Conservation (phyloP, 2,888 invertebrate genomes). For the Hofmannophila pseudospretella region DNA sequence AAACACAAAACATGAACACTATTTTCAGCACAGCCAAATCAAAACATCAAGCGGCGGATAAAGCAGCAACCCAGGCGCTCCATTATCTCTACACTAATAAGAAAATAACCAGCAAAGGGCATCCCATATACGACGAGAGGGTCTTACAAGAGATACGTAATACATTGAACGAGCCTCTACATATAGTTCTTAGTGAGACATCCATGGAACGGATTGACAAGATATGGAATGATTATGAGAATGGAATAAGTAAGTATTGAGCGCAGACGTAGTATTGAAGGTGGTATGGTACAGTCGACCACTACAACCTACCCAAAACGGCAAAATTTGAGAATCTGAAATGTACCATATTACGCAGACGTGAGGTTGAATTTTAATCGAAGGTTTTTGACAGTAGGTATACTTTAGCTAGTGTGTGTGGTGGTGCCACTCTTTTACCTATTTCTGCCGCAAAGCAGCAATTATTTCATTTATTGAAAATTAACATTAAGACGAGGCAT, state of each 20-base stretch:
- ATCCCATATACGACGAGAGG: conserved; percentile 64
- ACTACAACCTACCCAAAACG: too few relatives aligned
- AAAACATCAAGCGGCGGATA: conserved; percentile 74
- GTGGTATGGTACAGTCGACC: too few relatives aligned
- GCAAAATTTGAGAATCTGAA: too few relatives aligned
- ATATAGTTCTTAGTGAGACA: conserved; percentile 41
- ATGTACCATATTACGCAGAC: too few relatives aligned
- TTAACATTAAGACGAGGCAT: too few relatives aligned
- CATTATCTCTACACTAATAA: conserved; percentile 70
- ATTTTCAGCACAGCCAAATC: conserved; percentile 55
- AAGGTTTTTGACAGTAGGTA: too few relatives aligned
- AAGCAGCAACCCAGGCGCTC: conserved; percentile 73
- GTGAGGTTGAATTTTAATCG: too few relatives aligned
- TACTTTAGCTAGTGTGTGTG: too few relatives aligned
- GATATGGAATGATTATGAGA: conserved; percentile 62
- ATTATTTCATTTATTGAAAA: too few relatives aligned
- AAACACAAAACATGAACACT: not conserved
- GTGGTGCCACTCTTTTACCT: too few relatives aligned
- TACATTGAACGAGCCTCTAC: conserved; percentile 41
- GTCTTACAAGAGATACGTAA: conserved; percentile 47
- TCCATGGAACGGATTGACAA: conserved; percentile 50
- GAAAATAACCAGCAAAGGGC: conserved; percentile 62
- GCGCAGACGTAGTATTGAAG: too few relatives aligned
- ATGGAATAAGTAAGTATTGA: conserved; percentile 66
- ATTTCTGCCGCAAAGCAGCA: too few relatives aligned